These are phyloP conservation scores for Elysia chlorotica DNA, from an alignment of 1,140 invertebrate genomes.

Conservation along the genomic window DNA sequence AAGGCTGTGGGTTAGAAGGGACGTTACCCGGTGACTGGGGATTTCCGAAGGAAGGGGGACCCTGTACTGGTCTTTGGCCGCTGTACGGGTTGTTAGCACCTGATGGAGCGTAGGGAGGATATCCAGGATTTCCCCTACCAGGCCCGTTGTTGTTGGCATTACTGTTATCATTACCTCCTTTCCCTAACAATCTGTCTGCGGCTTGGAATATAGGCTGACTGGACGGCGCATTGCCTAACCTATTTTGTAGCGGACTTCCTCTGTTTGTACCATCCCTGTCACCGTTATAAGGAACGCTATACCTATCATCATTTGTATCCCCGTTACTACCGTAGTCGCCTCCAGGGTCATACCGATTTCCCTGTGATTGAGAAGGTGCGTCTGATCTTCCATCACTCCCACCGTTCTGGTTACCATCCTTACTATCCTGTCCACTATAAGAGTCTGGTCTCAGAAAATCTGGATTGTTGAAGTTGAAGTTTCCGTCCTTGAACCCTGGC, in stretches of 20 bases:
- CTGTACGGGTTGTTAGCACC: neutral
- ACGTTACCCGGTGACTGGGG: neutral
- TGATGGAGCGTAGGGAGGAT: neutral
- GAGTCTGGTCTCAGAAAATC: slow-evolving; percentile 1
- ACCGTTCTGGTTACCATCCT: neutral
- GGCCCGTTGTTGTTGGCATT: neutral
- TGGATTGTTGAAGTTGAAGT: slow-evolving; percentile 1
- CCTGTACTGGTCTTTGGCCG: neutral
- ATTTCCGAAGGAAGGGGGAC: neutral
- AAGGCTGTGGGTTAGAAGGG: neutral
- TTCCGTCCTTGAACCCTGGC: neutral
- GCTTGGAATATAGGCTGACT: neutral
- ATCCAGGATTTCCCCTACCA: neutral
- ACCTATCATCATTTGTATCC: too few relatives aligned
- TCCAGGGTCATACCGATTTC: neutral
- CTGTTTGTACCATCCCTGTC: too few relatives aligned
- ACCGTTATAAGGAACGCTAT: too few relatives aligned
- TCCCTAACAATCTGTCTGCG: neutral
- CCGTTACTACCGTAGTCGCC: too few relatives aligned
- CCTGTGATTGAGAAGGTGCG: neutral
- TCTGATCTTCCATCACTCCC: neutral
- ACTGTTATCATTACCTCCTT: neutral
- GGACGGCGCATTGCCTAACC: neutral
- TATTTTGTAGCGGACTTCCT: neutral
- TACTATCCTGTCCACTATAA: neutral